phyloP scores from a whole-genome alignment of 2,113 vertebrate species.

The Rhea americana region DNA sequence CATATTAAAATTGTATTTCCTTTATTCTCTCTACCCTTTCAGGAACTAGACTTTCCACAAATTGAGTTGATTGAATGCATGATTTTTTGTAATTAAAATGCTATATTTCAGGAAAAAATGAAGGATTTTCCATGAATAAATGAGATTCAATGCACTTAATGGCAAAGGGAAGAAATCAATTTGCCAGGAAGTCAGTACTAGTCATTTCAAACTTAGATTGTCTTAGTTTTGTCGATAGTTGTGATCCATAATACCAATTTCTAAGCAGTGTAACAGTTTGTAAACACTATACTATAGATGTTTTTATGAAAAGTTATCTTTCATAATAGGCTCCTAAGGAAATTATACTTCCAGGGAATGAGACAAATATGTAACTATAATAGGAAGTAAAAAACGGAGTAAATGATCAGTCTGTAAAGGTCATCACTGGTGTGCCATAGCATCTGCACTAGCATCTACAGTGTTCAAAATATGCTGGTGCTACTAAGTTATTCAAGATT shows the following conservation, averaged over 20 bases:
- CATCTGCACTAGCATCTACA: neutral
- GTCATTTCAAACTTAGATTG: neutral
- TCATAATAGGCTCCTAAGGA: neutral
- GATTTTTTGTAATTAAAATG: neutral
- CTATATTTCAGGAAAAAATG: neutral
- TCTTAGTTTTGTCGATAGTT: neutral
- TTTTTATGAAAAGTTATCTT: neutral
- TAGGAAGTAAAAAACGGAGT: neutral
- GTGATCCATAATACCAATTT: neutral
- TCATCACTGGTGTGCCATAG: neutral
- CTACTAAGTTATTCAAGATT: neutral
- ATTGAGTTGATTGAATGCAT: neutral
- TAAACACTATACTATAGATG: neutral
- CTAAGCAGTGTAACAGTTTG: neutral
- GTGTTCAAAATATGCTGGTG: neutral
- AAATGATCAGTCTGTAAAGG: neutral
- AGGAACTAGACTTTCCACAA: neutral
- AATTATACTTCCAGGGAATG: neutral
- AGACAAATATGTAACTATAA: neutral
- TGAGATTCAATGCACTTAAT: neutral
- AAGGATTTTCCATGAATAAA: neutral
- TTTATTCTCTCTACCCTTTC: neutral
- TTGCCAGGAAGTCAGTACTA: neutral
- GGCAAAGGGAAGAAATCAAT: neutral
- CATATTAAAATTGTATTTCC: neutral